phyloP scores from a whole-genome alignment of 53 echinoderm and acorn worm genomes.

The Crossaster papposus region DNA sequence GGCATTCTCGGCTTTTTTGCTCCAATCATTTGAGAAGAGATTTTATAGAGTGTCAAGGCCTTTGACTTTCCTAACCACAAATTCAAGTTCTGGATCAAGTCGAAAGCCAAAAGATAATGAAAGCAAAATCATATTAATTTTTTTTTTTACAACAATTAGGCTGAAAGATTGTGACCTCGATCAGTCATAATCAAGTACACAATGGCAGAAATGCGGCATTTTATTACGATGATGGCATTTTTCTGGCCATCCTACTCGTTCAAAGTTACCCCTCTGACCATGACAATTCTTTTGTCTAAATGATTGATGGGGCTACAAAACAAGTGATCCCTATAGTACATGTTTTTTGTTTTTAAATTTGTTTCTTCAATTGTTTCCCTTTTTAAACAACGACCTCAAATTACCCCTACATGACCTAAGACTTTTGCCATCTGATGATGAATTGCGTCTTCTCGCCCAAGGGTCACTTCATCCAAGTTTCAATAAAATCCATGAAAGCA shows the following conservation, averaged over 20 bases:
- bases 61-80: neutral
- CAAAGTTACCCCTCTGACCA: neutral
- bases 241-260: neutral
- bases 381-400: too few species aligned
- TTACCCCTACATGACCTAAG: too few species aligned
- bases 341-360: too few species aligned
- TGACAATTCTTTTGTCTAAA: neutral
- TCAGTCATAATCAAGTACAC: neutral
- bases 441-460: too few species aligned
- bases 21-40: neutral
- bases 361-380: too few species aligned
- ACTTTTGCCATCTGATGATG: too few species aligned
- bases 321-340: too few species aligned
- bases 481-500: too few species aligned
- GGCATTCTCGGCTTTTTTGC: neutral
- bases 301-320: neutral
- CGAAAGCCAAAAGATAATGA: neutral
- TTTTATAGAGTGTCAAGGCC: too few species aligned
- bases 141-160: neutral
- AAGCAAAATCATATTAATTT: neutral
- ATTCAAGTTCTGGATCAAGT: neutral
- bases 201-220: neutral
- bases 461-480: too few species aligned
- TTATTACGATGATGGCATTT: neutral
- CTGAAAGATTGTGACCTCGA: neutral